A percentile compares a stretch with the other conserved stretches of the same genome.
Evolutionary conservation across 2,888 invertebrate species (phyloP).

Genomic region (Aleiodes testaceus): DNA sequence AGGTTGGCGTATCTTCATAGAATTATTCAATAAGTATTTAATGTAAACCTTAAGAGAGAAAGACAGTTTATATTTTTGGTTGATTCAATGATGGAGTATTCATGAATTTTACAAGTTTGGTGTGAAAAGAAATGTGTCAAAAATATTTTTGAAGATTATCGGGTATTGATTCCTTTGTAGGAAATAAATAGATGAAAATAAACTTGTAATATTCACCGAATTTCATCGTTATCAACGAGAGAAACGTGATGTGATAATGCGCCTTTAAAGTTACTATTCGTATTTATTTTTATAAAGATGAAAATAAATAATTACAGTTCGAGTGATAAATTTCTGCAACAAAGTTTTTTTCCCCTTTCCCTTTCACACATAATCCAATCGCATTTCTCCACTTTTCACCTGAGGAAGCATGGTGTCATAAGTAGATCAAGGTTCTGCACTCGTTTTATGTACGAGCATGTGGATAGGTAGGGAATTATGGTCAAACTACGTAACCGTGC

Average conservation of each 20-base stretch:
- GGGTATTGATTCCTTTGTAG: neutral
- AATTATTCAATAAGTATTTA: no score
- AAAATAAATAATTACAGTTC: conserved; percentile 11
- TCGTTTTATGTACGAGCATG: neutral
- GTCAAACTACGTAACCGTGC: conserved; percentile 32
- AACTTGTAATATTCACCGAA: neutral
- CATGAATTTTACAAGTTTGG: no score
- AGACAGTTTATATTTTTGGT: no score
- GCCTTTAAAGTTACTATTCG: neutral
- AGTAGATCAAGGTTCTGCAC: conserved; percentile 43
- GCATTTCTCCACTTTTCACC: no score
- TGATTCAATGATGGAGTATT: no score
- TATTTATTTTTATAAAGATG: conserved; percentile 22
- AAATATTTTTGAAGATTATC: no score
- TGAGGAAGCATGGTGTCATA: conserved; percentile 31
- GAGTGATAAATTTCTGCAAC: neutral
- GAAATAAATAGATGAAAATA: neutral
- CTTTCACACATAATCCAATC: no score
- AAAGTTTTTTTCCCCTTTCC: neutral
- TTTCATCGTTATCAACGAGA: neutral
- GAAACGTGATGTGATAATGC: conserved; percentile 9
- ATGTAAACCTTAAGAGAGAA: no score
- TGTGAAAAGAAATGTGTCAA: no score
- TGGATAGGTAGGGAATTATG: conserved; percentile 9
- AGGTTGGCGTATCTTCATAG: no score